A percentile compares a stretch with the other conserved stretches of the same genome.
Conservation (phyloP, 2,888 invertebrate species). For the Drosophila fulvimacula region DNA sequence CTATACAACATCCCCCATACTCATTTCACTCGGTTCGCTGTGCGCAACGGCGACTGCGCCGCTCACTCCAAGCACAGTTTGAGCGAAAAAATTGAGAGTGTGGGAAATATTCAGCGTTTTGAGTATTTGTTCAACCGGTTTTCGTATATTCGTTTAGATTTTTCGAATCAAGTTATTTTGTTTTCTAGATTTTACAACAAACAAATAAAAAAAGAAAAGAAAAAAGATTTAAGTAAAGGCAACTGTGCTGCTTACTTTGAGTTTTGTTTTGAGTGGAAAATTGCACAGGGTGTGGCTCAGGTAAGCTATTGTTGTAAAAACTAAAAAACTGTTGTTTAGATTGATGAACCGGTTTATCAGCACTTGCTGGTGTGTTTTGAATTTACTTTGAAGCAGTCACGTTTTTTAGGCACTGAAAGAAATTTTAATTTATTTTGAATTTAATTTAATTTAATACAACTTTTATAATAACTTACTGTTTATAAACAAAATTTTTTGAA, state of each 20-base stretch:
- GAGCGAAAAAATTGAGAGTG: conserved; percentile 28
- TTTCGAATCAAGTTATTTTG: background rate
- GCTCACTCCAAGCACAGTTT: conserved; percentile 31
- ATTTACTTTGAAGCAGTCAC: conserved; percentile 4
- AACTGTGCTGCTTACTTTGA: conserved; percentile 12
- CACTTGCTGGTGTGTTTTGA: conserved; percentile 21
- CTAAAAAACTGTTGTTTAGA: conserved; percentile 12
- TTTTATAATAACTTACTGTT: too few relatives aligned
- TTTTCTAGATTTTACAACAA: background rate
- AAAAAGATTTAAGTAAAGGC: background rate
- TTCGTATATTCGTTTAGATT: conserved; percentile 14
- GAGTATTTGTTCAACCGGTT: conserved; percentile 13
- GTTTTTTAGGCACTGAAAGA: too few relatives aligned
- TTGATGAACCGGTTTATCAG: conserved; percentile 36
- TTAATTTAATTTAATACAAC: too few relatives aligned
- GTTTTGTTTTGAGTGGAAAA: conserved; percentile 8
- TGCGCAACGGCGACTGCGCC: conserved; percentile 34
- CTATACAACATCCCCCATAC: conserved; percentile 22
- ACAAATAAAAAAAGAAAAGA: background rate
- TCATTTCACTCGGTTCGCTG: conserved; percentile 13
- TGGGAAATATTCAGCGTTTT: background rate
- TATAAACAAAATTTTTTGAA: too few relatives aligned
- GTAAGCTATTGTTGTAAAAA: background rate
- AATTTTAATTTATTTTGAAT: too few relatives aligned
- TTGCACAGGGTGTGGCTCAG: background rate